Conservation (phyloP, 30 jellyfish, hydroid and myxozoan species). For the Turritopsis rubra region DNA sequence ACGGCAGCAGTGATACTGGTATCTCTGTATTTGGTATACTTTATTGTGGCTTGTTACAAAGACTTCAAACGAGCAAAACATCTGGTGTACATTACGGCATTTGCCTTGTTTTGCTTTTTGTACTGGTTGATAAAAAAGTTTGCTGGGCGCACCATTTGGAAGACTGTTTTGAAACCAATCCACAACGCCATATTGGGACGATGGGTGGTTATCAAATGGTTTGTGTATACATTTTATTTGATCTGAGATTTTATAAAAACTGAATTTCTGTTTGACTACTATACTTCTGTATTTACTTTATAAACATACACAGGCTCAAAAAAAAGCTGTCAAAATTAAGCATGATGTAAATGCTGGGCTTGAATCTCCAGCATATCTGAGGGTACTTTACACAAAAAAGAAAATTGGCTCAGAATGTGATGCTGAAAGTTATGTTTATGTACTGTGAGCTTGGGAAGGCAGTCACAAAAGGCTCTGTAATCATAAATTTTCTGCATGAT, state of each 20-base stretch:
- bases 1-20: constrained; percentile 19
- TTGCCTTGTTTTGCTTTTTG: constrained; percentile 66
- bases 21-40: constrained; percentile 47
- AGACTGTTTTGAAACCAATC: constrained; percentile 40
- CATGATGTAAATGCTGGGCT: too few relatives aligned
- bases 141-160: constrained; percentile 51
- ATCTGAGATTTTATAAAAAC: background rate
- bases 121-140: constrained; percentile 71
- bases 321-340: too few relatives aligned
- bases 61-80: constrained; percentile 62
- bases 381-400: too few relatives aligned
- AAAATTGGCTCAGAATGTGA: too few relatives aligned
- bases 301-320: too few relatives aligned
- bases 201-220: constrained; percentile 65
- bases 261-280: background rate
- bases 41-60: constrained; percentile 41
- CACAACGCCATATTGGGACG: constrained; percentile 20
- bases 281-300: background rate
- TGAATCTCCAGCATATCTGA: too few relatives aligned
- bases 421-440: too few relatives aligned
- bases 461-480: too few relatives aligned
- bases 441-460: too few relatives aligned
- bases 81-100: constrained; percentile 53
- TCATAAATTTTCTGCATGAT: too few relatives aligned
- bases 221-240: constrained; percentile 3